Conservation (phyloP, 1,140 invertebrate genomes). For the Atta cephalotes region DNA sequence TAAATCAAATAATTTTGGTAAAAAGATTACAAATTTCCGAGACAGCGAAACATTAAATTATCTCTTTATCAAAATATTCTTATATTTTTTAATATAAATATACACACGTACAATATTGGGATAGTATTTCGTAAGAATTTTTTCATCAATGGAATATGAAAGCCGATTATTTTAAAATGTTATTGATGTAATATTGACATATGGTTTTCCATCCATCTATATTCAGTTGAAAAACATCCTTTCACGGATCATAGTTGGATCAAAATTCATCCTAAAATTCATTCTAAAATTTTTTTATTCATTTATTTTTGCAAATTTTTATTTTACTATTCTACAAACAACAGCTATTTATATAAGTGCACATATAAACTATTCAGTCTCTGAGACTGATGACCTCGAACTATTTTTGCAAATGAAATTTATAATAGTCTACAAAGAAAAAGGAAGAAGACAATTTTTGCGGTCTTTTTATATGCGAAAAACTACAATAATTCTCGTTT, state of each 20-base stretch:
- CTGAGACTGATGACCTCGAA: not conserved
- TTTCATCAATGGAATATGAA: slow-evolving; percentile 4
- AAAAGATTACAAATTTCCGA: not conserved
- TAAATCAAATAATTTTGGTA: not conserved
- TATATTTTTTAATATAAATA: not conserved
- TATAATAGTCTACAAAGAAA: not conserved
- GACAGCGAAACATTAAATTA: not conserved
- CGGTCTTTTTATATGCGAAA: slow-evolving; percentile 19
- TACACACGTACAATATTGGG: not conserved
- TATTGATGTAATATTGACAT: slow-evolving; percentile 1
- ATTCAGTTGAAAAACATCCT: not conserved
- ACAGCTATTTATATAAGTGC: not conserved
- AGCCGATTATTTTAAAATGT: slow-evolving; percentile 25
- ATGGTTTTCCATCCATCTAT: not conserved
- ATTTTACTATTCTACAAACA: slow-evolving; percentile 6
- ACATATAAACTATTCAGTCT: not conserved
- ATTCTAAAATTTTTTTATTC: not conserved
- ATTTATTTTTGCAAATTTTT: not conserved
- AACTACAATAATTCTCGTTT: slow-evolving; percentile 28
- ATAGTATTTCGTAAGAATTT: not conserved
- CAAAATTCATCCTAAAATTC: not conserved
- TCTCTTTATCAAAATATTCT: not conserved
- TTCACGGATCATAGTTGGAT: not conserved
- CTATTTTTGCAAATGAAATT: slow-evolving; percentile 34
- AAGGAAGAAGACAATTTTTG: not conserved